These are phyloP conservation scores for Bufo gargarizans DNA, from an alignment of 2,113 vertebrate genomes.

Conservation along the genomic window DNA sequence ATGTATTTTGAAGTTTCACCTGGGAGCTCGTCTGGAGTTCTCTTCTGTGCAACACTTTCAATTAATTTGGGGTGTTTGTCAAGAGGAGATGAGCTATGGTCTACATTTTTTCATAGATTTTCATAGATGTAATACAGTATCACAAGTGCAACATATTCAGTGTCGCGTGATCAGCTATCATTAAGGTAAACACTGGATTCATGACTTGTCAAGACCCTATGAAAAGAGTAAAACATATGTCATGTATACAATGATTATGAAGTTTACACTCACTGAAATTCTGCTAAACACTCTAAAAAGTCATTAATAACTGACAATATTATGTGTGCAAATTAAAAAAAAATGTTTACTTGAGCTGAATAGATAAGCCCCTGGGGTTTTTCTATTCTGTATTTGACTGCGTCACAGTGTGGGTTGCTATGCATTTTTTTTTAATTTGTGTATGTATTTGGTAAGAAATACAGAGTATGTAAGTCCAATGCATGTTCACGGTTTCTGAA, in stretches of 20 bases:
- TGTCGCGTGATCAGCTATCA: neutral
- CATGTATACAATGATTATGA: slow-evolving; percentile 10
- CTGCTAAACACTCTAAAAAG: slow-evolving; percentile 13
- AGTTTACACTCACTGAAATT: neutral
- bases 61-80: no score
- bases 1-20: no score
- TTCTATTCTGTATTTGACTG: neutral
- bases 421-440: neutral
- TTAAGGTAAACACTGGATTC: neutral
- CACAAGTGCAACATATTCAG: neutral
- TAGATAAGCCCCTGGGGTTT: neutral
- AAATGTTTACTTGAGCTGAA: slow-evolving; percentile 34
- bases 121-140: no score
- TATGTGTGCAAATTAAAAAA: slow-evolving; percentile 16
- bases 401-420: neutral
- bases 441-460: neutral
- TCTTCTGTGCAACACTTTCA: no score
- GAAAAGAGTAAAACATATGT: slow-evolving; percentile 1
- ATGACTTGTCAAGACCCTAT: slow-evolving; percentile 4
- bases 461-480: neutral
- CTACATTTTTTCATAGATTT: no score
- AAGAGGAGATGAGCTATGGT: no score
- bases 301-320: slow-evolving; percentile 18
- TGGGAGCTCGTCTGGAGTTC: no score
- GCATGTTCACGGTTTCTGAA: neutral